Percentiles rank a stretch among this genome's conserved stretches.
These are phyloP conservation scores for Rhinichthys klamathensis DNA, from an alignment of 2,113 vertebrate genomes.

Conservation along the genomic window DNA sequence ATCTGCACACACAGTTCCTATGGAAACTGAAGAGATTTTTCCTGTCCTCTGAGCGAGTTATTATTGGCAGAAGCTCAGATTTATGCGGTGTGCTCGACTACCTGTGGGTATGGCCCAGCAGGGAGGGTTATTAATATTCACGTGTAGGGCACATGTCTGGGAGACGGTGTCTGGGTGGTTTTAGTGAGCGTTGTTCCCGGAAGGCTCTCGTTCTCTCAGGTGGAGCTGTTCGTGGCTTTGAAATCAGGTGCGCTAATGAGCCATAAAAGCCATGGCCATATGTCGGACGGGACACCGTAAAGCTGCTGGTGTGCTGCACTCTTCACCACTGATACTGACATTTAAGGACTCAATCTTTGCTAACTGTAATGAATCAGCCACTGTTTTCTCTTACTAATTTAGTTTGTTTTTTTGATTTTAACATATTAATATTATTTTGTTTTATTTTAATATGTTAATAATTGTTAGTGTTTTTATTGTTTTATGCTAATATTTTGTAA, in stretches of 20 bases:
- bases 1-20: slow-evolving; percentile 30
- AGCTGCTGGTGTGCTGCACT: background rate
- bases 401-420: background rate
- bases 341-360: background rate
- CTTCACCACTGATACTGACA: background rate
- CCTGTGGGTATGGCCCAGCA: slow-evolving; percentile 54
- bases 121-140: slow-evolving; percentile 49
- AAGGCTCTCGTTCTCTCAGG: background rate
- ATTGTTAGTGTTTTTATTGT: too few relatives aligned
- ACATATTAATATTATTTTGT: background rate
- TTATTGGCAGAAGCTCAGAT: background rate
- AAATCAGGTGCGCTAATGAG: slow-evolving; percentile 34
- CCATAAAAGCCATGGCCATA: slow-evolving; percentile 1
- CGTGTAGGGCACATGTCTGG: background rate
- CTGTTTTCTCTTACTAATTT: background rate
- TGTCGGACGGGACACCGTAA: background rate
- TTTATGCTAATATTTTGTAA: too few relatives aligned
- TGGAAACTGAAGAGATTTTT: slow-evolving; percentile 42
- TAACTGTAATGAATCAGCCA: background rate
- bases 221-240: background rate
- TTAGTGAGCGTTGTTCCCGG: background rate
- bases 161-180: background rate
- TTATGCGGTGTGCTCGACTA: slow-evolving; percentile 15
- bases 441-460: too few relatives aligned
- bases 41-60: background rate